Percentiles rank a stretch among this genome's conserved stretches.
Evolutionary conservation across 2,888 invertebrate species (phyloP).

Genomic region (Lampropteryx suffumata): DNA sequence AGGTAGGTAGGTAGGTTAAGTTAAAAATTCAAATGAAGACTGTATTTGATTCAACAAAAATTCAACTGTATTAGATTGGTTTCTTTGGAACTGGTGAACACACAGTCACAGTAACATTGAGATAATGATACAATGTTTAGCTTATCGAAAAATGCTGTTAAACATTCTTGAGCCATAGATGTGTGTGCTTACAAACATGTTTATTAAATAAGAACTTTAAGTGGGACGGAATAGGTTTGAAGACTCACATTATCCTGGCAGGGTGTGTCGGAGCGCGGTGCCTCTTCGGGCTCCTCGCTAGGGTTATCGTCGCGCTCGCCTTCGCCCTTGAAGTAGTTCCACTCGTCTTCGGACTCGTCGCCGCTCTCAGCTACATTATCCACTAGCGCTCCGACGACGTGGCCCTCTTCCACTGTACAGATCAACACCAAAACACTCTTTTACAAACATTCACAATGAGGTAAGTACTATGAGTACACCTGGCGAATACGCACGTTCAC

Average conservation of each 20-base stretch:
- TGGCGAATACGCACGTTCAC: constrained; percentile 45
- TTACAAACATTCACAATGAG: constrained; percentile 26
- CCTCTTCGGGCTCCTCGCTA: constrained; percentile 80
- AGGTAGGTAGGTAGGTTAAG: no score
- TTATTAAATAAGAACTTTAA: constrained; percentile 1
- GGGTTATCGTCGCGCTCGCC: constrained; percentile 84
- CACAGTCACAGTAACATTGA: background rate
- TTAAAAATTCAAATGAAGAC: background rate
- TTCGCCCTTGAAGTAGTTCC: constrained; percentile 91
- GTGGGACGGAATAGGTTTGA: background rate
- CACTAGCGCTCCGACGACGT: constrained; percentile 79
- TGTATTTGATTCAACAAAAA: background rate
- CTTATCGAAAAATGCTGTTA: constrained; percentile 26
- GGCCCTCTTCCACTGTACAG: constrained; percentile 73
- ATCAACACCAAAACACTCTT: constrained; percentile 48
- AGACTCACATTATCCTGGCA: constrained; percentile 73
- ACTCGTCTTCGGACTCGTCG: constrained; percentile 93
- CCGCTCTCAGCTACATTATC: constrained; percentile 90
- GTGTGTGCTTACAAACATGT: constrained; percentile 17
- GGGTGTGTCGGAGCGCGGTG: constrained; percentile 75
- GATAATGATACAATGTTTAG: constrained; percentile 14
- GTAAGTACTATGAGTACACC: constrained; percentile 36
- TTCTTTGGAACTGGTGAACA: background rate
- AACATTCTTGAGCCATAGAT: constrained; percentile 32
- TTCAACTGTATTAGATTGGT: background rate